Percentiles rank a stretch among this genome's conserved stretches.
Conservation (phyloP, 2,113 vertebrate species). For the Oncorhynchus nerka region DNA sequence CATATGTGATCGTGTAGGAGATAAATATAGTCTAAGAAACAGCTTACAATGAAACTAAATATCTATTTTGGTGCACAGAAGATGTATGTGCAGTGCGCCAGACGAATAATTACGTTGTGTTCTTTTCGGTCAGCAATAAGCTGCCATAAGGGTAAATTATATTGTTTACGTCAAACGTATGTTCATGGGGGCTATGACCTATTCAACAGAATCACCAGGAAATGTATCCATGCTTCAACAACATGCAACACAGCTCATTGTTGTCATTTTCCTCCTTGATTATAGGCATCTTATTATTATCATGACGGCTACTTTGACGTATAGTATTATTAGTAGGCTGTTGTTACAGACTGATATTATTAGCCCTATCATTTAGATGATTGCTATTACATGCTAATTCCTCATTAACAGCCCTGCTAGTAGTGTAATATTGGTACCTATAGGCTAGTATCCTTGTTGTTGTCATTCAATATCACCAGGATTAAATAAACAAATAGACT, state of each 20-base stretch:
- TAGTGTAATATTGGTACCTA: too few relatives aligned
- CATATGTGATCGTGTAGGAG: constrained; percentile 53
- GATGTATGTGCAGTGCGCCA: constrained; percentile 70
- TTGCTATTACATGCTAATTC: too few relatives aligned
- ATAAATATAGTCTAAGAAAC: constrained; percentile 58
- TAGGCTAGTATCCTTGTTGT: too few relatives aligned
- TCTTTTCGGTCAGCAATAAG: constrained; percentile 52
- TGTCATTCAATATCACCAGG: too few relatives aligned
- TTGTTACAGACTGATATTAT: too few relatives aligned
- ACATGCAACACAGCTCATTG: neutral
- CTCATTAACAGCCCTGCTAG: too few relatives aligned
- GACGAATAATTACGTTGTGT: constrained; percentile 46
- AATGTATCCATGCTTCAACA: too few relatives aligned
- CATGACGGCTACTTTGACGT: neutral
- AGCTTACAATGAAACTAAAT: constrained; percentile 39
- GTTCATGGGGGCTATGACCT: neutral
- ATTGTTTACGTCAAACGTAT: neutral
- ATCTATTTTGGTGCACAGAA: constrained; percentile 47
- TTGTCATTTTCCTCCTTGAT: neutral
- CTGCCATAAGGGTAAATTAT: constrained; percentile 9
- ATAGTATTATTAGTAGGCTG: neutral
- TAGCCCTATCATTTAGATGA: too few relatives aligned
- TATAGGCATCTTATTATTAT: neutral
- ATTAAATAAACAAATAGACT: neutral
- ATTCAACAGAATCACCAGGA: neutral